Percentiles rank a stretch among this genome's conserved stretches.
These are phyloP conservation scores for Uropsilus gracilis DNA, from an alignment of 2,113 vertebrate species.

Conservation along the genomic window DNA sequence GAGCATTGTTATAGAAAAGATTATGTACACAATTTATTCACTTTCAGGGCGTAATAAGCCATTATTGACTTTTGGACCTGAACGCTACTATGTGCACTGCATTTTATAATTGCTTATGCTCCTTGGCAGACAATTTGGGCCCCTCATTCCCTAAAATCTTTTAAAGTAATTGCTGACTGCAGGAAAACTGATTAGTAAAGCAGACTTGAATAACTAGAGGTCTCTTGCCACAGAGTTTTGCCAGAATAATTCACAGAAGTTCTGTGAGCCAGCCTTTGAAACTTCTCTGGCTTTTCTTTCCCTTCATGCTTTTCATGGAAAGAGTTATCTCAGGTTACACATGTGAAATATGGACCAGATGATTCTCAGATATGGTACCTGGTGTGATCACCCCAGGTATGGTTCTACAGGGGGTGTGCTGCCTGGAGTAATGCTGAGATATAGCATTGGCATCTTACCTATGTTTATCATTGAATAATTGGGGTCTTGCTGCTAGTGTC, in stretches of 20 bases:
- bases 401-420: neutral
- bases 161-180: conserved; percentile 48
- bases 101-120: conserved; percentile 46
- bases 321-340: conserved; percentile 4
- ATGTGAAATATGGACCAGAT: neutral
- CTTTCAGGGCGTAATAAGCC: conserved; percentile 1
- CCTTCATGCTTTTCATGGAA: neutral
- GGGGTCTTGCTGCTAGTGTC: neutral
- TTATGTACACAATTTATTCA: neutral
- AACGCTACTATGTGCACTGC: neutral
- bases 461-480: neutral
- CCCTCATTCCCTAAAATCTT: conserved; percentile 50
- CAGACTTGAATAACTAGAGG: neutral
- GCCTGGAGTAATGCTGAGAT: neutral
- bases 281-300: neutral
- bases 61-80: neutral
- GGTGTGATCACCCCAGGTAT: neutral
- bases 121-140: conserved; percentile 33
- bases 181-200: conserved; percentile 33
- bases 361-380: neutral
- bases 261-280: neutral
- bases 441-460: neutral
- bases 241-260: neutral
- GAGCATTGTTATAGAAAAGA: neutral
- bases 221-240: conserved; percentile 1